These are phyloP conservation scores for Trichopoda pennipes DNA, from an alignment of 2,888 invertebrate genomes.

Conservation along the genomic window DNA sequence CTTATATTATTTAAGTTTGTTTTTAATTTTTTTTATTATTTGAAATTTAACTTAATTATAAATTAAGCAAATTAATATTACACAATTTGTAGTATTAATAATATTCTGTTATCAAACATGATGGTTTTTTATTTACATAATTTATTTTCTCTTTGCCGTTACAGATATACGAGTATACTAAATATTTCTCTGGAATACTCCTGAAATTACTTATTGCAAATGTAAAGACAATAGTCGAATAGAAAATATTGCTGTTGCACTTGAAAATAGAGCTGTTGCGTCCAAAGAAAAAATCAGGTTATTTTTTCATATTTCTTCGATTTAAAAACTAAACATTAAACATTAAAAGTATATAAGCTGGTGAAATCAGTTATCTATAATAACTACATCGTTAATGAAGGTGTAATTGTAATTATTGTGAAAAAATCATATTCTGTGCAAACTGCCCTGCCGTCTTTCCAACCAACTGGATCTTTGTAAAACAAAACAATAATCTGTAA, in stretches of 20 bases:
- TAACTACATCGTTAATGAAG: not conserved
- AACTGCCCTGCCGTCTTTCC: not conserved
- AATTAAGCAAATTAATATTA: not conserved
- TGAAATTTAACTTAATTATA: not conserved
- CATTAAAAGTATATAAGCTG: constrained; percentile 31
- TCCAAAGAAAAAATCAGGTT: constrained; percentile 17
- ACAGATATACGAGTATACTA: constrained; percentile 51
- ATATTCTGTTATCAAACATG: constrained; percentile 24
- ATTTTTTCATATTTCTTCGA: constrained; percentile 10
- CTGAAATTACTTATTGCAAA: constrained; percentile 35
- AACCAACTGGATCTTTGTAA: not conserved
- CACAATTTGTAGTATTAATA: not conserved
- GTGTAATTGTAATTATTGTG: not conserved
- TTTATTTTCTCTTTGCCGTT: constrained; percentile 21
- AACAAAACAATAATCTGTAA: constrained; percentile 16
- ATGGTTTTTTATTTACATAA: constrained; percentile 20
- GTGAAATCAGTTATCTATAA: constrained; percentile 8
- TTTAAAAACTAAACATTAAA: constrained; percentile 28
- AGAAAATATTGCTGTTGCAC: constrained; percentile 8
- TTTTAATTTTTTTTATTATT: not conserved
- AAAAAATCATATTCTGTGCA: not conserved
- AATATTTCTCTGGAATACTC: constrained; percentile 47
- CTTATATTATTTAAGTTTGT: too few species aligned
- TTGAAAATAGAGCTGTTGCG: constrained; percentile 5
- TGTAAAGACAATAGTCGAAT: constrained; percentile 11